A percentile compares a stretch with the other conserved stretches of the same genome.
Conservation (phyloP, 2,888 invertebrate genomes). For the Pyrrhia umbra region DNA sequence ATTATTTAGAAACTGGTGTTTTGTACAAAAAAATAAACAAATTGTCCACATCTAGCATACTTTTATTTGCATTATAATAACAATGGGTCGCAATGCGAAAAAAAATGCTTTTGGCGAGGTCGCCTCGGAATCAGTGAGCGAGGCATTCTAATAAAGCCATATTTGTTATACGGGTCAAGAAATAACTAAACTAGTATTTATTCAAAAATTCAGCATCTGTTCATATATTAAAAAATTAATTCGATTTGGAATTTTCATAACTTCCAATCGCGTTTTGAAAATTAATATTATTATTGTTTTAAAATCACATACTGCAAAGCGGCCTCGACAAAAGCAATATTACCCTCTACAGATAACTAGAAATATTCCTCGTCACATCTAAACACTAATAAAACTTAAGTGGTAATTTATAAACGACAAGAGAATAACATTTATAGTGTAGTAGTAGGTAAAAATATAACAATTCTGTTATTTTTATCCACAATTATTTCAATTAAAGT, state of each 20-base stretch:
- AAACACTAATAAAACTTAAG: conserved; percentile 28
- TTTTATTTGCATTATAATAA: conserved; percentile 59
- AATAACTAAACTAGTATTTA: background rate
- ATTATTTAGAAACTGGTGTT: conserved; percentile 44
- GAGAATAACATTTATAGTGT: conserved; percentile 1
- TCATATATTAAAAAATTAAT: too few species aligned
- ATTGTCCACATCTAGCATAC: conserved; percentile 48
- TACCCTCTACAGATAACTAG: conserved; percentile 26
- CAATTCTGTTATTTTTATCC: too few species aligned
- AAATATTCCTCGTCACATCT: conserved; percentile 25
- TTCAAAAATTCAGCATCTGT: too few species aligned
- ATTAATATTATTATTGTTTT: background rate
- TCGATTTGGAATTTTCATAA: too few species aligned
- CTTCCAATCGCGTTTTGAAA: background rate
- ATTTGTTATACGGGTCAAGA: background rate
- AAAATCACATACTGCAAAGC: conserved; percentile 5
- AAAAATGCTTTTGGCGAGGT: conserved; percentile 31
- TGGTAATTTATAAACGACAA: conserved; percentile 11
- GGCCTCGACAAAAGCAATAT: conserved; percentile 21
- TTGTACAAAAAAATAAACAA: conserved; percentile 60
- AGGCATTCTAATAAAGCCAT: conserved; percentile 2
- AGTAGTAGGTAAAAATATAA: conserved; percentile 7
- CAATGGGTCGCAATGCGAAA: conserved; percentile 32
- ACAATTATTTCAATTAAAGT: too few species aligned
- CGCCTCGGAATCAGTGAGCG: conserved; percentile 21